A percentile compares a stretch with the other conserved stretches of the same genome.
Evolutionary conservation across 2,888 invertebrate species (phyloP).

Genomic region (Cephus nigrinus): DNA sequence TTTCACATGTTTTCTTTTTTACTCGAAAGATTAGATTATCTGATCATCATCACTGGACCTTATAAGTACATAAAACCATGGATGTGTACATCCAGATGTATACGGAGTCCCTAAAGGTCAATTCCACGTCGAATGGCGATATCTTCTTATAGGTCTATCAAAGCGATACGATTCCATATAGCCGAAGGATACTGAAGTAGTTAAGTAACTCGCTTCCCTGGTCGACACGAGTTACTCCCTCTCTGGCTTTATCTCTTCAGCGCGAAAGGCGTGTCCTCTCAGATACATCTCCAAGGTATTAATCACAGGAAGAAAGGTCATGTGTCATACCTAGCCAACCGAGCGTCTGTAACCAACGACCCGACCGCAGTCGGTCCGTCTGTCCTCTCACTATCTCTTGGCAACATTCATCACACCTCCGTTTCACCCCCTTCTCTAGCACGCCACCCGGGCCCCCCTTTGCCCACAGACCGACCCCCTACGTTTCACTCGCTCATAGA

Average conservation of each 20-base stretch:
- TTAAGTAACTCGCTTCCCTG: not conserved
- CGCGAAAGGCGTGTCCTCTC: constrained; percentile 8
- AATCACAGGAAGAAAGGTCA: constrained; percentile 24
- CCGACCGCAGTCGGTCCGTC: constrained; percentile 15
- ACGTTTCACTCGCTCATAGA: not conserved
- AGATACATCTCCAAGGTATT: constrained; percentile 22
- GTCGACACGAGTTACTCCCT: not conserved
- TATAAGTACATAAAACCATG: not conserved
- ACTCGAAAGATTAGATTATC: not conserved
- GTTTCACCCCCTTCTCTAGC: not conserved
- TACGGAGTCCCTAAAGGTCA: not conserved
- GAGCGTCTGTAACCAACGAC: constrained; percentile 24
- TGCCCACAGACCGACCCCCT: not conserved
- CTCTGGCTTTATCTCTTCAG: constrained; percentile 7
- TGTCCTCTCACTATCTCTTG: constrained; percentile 21
- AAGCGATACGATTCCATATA: not conserved
- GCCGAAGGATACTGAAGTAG: not conserved
- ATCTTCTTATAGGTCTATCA: not conserved
- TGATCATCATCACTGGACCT: not conserved
- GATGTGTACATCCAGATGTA: not conserved
- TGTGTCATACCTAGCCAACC: constrained; percentile 22
- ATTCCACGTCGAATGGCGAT: not conserved
- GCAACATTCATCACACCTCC: constrained; percentile 23
- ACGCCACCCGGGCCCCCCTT: not conserved
- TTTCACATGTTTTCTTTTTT: too few species aligned